These are phyloP conservation scores for Caenorhabditis afra DNA, from an alignment of 2,888 invertebrate genomes.

Conservation along the genomic window DNA sequence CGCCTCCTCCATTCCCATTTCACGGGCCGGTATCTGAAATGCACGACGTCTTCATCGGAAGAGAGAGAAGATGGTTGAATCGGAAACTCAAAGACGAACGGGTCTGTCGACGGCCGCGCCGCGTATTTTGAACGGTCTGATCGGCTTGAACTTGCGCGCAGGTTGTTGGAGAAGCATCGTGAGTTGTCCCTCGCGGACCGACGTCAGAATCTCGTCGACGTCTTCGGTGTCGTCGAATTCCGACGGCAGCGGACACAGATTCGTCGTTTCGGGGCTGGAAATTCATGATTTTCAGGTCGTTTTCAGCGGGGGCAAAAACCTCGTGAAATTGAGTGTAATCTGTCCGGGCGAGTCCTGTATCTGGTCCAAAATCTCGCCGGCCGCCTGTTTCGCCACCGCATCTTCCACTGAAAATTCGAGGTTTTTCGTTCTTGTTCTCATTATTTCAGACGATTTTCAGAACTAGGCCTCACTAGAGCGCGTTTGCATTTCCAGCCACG, in stretches of 20 bases:
- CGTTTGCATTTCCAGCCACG: no score
- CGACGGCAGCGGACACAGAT: conserved; percentile 20
- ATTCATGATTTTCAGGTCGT: not conserved
- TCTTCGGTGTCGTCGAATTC: not conserved
- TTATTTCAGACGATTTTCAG: no score
- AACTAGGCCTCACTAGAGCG: no score
- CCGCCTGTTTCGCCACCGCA: conserved; percentile 18
- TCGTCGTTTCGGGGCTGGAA: conserved; percentile 5
- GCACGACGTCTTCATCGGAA: no score
- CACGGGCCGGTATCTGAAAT: conserved; percentile 35
- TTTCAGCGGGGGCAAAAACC: not conserved
- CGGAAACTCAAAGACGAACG: not conserved
- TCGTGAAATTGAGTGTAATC: conserved; percentile 25
- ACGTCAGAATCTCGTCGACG: conserved; percentile 11
- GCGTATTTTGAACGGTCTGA: no score
- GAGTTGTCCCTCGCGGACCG: conserved; percentile 40
- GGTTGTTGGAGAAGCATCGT: no score
- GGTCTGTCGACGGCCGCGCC: not conserved
- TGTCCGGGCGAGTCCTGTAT: conserved; percentile 37
- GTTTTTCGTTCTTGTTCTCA: no score
- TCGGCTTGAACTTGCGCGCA: not conserved
- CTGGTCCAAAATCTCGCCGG: conserved; percentile 33
- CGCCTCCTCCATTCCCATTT: conserved; percentile 10
- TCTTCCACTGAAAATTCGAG: conserved; percentile 29
- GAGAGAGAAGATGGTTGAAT: not conserved